Evolutionary conservation across 2,797 vertebrate species (phyloP).

Genomic region (Morelia viridis): DNA sequence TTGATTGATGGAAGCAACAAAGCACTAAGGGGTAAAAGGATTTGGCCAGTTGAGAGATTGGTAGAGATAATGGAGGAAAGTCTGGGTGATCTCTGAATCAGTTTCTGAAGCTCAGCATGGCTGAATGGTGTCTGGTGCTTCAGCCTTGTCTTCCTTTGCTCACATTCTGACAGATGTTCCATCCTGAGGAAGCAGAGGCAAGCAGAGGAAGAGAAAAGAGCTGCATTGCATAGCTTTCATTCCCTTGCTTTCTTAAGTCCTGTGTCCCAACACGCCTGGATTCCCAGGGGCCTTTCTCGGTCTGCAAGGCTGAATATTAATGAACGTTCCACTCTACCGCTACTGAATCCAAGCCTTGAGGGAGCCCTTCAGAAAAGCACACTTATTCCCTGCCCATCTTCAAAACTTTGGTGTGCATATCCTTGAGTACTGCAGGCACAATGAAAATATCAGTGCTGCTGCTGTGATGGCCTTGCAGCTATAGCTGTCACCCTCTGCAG

Average conservation of each 20-base stretch:
- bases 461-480: background rate
- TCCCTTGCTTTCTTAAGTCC: background rate
- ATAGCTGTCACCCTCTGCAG: background rate
- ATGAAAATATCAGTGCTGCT: background rate
- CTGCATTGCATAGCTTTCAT: constrained; percentile 18
- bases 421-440: background rate
- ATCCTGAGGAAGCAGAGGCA: background rate
- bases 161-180: background rate
- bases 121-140: background rate
- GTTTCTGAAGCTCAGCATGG: background rate
- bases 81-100: background rate
- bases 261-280: constrained; percentile 8
- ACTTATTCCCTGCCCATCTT: background rate
- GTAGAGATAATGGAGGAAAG: no score
- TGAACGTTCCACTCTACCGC: background rate
- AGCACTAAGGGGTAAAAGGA: background rate
- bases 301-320: background rate
- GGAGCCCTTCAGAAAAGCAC: background rate
- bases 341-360: background rate
- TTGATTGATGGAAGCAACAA: background rate
- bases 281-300: background rate
- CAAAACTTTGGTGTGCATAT: background rate
- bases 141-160: background rate
- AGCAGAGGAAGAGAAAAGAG: background rate
- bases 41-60: background rate